These are phyloP conservation scores for Grus americana DNA, from an alignment of 2,113 vertebrate species.

Conservation along the genomic window DNA sequence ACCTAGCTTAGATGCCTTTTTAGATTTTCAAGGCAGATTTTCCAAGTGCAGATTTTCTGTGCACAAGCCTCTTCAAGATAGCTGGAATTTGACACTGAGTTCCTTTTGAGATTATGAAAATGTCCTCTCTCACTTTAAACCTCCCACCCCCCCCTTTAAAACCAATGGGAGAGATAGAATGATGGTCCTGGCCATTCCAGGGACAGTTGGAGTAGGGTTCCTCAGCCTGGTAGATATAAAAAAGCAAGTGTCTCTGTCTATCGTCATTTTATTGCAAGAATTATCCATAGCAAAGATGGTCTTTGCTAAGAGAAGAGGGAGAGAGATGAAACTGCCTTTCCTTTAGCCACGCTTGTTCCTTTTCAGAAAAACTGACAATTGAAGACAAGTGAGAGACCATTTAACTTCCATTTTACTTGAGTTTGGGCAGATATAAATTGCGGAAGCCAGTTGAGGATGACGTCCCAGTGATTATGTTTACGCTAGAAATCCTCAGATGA, in stretches of 20 bases:
- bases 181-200: background rate
- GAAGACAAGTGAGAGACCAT: background rate
- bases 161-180: background rate
- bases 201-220: background rate
- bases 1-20: background rate
- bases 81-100: background rate
- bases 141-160: background rate
- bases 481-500: background rate
- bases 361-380: background rate
- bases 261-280: background rate
- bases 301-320: background rate
- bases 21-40: background rate
- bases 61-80: background rate
- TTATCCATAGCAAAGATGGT: background rate
- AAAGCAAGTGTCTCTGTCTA: background rate
- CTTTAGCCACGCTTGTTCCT: background rate
- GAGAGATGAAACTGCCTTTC: background rate
- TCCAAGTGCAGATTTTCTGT: background rate
- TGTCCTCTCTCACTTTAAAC: background rate
- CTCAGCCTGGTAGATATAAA: background rate
- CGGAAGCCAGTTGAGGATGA: background rate
- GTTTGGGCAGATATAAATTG: background rate
- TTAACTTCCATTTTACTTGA: background rate
- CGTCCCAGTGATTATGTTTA: background rate
- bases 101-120: background rate